Conservation (phyloP, 2,113 vertebrate genomes). For the Micronisus gabar region DNA sequence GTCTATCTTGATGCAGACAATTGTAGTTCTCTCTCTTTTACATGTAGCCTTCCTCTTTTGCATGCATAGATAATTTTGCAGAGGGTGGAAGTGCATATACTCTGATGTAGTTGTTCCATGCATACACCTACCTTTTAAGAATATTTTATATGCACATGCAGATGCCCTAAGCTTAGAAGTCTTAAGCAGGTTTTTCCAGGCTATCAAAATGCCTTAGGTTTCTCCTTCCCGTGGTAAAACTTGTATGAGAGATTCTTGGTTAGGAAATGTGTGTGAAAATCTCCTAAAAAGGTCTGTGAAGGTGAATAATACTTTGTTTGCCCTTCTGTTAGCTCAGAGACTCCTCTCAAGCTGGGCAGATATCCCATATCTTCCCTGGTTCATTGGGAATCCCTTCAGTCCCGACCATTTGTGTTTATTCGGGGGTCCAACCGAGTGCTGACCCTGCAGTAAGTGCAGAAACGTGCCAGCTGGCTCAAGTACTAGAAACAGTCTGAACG, state of each 20-base stretch:
- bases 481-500: background rate
- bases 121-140: constrained; percentile 10
- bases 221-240: background rate
- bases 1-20: constrained; percentile 22
- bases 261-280: background rate
- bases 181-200: constrained; percentile 13
- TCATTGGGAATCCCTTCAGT: background rate
- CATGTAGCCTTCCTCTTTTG: constrained; percentile 18
- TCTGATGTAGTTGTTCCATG: background rate
- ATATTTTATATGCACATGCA: background rate
- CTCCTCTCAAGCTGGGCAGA: background rate
- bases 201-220: background rate
- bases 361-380: background rate
- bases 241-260: background rate
- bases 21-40: background rate
- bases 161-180: background rate
- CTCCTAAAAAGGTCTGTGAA: background rate
- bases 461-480: background rate
- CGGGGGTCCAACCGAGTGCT: fast-evolving
- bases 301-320: background rate
- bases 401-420: background rate
- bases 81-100: background rate
- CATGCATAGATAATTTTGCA: background rate
- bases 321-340: background rate
- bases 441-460: background rate